Evolutionary conservation across 2,888 invertebrate genomes (phyloP).

Genomic region (Eutolmus rufibarbis): DNA sequence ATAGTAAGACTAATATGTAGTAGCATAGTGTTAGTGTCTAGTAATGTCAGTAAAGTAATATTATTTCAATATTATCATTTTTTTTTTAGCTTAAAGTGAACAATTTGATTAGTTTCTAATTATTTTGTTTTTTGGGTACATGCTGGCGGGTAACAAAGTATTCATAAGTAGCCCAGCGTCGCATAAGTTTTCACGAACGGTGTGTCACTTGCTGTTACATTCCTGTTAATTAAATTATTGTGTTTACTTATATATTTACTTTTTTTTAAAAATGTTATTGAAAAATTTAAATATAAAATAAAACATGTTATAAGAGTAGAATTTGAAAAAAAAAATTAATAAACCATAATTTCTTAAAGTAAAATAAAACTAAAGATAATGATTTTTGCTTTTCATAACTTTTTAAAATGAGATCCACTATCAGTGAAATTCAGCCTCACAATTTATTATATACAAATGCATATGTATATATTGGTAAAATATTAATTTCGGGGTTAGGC

Average conservation of each 20-base stretch:
- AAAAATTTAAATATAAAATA: neutral
- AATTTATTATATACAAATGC: neutral
- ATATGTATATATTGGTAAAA: neutral
- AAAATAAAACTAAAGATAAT: neutral
- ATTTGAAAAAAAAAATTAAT: neutral
- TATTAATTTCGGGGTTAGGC: neutral
- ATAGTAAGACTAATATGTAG: neutral
- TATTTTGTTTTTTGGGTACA: neutral
- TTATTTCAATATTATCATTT: neutral
- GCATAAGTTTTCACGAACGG: constrained; percentile 94
- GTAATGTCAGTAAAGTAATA: constrained; percentile 20
- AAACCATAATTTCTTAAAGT: neutral
- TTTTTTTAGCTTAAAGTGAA: neutral
- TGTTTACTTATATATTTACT: neutral
- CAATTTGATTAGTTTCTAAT: neutral
- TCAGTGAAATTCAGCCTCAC: neutral
- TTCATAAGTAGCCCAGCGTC: constrained; percentile 90
- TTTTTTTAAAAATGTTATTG: neutral
- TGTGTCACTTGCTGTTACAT: constrained; percentile 80
- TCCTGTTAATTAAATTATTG: constrained; percentile 69
- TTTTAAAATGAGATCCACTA: neutral
- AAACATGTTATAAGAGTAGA: neutral
- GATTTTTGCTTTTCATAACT: neutral
- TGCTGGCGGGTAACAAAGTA: neutral
- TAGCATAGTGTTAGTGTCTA: constrained; percentile 24